Evolutionary conservation across 2,113 vertebrate genomes (phyloP).

Genomic region (Raja brachyura): DNA sequence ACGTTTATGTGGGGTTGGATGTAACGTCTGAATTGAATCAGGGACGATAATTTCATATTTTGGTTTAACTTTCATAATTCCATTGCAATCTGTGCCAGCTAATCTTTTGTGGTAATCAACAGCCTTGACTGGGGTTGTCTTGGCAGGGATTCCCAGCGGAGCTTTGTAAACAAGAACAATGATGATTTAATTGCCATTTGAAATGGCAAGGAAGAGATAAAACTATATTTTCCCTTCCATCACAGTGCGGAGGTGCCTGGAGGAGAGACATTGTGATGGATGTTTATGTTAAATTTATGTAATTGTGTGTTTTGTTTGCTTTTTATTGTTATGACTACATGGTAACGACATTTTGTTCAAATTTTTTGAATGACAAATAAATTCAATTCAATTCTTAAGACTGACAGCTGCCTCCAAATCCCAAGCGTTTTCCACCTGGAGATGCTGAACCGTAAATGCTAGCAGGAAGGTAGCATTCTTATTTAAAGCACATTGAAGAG

Average conservation of each 20-base stretch:
- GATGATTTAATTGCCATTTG: neutral
- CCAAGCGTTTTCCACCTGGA: neutral
- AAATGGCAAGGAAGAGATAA: too few species aligned
- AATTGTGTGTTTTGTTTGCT: too few species aligned
- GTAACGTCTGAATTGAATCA: neutral
- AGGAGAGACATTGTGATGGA: too few species aligned
- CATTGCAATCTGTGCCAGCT: neutral
- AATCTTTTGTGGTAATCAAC: neutral
- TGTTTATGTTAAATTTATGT: too few species aligned
- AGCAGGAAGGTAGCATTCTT: neutral
- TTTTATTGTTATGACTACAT: too few species aligned
- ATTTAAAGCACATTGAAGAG: neutral
- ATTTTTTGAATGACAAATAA: too few species aligned
- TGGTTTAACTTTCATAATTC: too few species aligned
- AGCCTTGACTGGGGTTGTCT: neutral
- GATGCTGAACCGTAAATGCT: neutral
- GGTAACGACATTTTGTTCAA: too few species aligned
- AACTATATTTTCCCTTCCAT: too few species aligned
- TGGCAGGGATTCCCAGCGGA: neutral
- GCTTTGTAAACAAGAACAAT: neutral
- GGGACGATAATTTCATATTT: neutral
- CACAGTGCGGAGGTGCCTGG: too few species aligned
- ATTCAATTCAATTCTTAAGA: neutral
- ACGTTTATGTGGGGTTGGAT: neutral
- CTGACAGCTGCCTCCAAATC: neutral